Evolutionary conservation across 2,888 invertebrate species (phyloP).

Genomic region (Schizotus pectinicornis): DNA sequence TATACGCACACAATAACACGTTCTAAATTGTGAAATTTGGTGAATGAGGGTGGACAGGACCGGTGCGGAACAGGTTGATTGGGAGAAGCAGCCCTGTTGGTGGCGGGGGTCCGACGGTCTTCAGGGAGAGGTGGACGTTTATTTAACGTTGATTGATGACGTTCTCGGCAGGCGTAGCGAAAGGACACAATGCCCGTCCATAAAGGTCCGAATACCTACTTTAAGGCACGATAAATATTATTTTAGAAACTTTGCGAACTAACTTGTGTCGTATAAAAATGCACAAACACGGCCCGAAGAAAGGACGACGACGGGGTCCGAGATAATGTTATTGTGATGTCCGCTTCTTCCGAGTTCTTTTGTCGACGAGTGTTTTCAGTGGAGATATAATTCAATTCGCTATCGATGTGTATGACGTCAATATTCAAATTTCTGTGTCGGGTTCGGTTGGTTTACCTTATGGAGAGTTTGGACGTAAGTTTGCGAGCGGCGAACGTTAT

Average conservation of each 20-base stretch:
- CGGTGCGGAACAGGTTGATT: constrained; percentile 7
- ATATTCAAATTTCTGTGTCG: constrained; percentile 52
- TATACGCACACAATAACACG: not conserved
- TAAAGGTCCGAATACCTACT: constrained; percentile 6
- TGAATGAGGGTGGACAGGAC: constrained; percentile 1
- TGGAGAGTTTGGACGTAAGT: constrained; percentile 48
- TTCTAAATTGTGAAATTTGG: constrained; percentile 2
- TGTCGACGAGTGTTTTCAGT: constrained; percentile 46
- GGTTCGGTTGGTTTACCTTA: constrained; percentile 51
- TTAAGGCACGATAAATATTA: constrained; percentile 50
- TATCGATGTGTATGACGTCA: constrained; percentile 50
- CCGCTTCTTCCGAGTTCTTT: constrained; percentile 28
- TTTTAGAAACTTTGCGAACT: constrained; percentile 52
- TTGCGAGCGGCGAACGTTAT: constrained; percentile 50
- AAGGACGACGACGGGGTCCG: constrained; percentile 19
- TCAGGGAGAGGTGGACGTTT: constrained; percentile 42
- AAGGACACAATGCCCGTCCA: constrained; percentile 4
- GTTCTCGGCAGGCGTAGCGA: constrained; percentile 3
- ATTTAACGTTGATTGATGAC: constrained; percentile 45
- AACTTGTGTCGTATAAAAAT: constrained; percentile 53
- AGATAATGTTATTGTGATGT: constrained; percentile 36
- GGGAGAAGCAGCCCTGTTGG: not conserved
- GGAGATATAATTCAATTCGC: constrained; percentile 47
- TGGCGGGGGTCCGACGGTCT: constrained; percentile 13
- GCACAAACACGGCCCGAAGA: constrained; percentile 50